Base-by-base conservation (phyloP, 2,888 invertebrate genomes). In the Chrysolina oricalcia region DNA sequence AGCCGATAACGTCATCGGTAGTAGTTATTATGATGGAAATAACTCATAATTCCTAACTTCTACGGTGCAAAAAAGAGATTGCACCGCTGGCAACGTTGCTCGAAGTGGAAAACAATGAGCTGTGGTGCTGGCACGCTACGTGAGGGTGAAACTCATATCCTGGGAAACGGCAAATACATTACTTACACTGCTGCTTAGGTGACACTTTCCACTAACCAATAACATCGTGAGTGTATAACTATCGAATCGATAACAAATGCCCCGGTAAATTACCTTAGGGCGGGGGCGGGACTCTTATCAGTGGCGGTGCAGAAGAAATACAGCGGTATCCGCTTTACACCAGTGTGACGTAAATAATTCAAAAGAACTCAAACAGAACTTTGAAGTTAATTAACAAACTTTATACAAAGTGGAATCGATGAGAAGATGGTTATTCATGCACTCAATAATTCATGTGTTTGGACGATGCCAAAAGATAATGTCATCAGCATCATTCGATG, bases 161-260 rank as follows among this genome's bases (percentile, higher is more conserved):
- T 35, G 59, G 59, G 59, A 59, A 59, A 59, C 59, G 35, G 59
- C 27, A 27, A 35, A 23, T 35, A 35, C 59, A 35, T 59, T 59
- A 35, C 59, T 59, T 35, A 59, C 59, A 59, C 59, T 27, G 9
- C 59, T 59, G 59, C 59, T 59, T 59, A 59, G 59, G 59, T 59
- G 59, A 59, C 59, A 59, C 59, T 59, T 59, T 17, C 27, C 35
- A 59, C 59, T 27, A 59, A 59, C 27, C 59, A 59, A 59, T 59
- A 59, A 59, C 15, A n/a, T 59, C 35, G 59, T 59, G 27, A 59
- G 59, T 59, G n/a, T 59, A 59, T 59, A 59, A 59, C 59, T 59
- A 59, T 59, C 59, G 59, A 59, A 59, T 59, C 59, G 59, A 59
- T 59, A 59, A 59, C 59, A 59, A 59, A 59, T 27, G 59, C 27